These are phyloP conservation scores for Alcedo atthis DNA, from an alignment of 2,797 vertebrate species.

Conservation along the genomic window DNA sequence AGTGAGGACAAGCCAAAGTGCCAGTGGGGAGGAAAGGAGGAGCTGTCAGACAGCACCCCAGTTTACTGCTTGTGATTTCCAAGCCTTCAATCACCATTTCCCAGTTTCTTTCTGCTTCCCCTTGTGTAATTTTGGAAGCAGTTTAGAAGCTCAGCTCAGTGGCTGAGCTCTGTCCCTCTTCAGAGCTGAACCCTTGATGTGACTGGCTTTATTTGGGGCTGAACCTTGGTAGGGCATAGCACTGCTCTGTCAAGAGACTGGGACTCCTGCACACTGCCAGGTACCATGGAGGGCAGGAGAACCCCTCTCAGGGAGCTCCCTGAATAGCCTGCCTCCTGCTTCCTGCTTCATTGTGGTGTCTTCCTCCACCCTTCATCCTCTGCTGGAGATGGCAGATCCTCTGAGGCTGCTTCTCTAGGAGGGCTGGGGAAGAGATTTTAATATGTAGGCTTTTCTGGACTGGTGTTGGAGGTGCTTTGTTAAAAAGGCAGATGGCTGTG, in stretches of 20 bases:
- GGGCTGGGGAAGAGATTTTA: neutral
- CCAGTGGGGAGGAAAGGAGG: neutral
- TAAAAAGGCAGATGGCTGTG: neutral
- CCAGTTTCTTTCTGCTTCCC: neutral
- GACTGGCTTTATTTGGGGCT: neutral
- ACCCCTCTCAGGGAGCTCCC: fast-evolving
- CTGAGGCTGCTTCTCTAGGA: neutral
- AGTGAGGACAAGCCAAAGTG: neutral
- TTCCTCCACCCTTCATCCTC: neutral
- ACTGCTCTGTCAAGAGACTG: neutral
- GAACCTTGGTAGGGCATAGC: neutral
- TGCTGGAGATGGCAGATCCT: neutral
- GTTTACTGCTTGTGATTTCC: neutral
- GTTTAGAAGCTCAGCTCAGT: neutral
- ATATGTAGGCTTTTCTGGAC: neutral
- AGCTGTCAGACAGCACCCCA: neutral
- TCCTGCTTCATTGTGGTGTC: fast-evolving
- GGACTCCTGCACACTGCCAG: neutral
- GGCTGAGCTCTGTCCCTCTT: neutral
- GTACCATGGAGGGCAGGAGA: fast-evolving
- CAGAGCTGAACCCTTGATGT: neutral
- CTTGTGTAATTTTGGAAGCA: neutral
- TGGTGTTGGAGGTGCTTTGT: neutral
- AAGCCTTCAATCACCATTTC: neutral
- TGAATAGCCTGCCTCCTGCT: neutral